Evolutionary conservation across 2,888 invertebrate genomes (phyloP).

Genomic region (Alloplasta piceator): DNA sequence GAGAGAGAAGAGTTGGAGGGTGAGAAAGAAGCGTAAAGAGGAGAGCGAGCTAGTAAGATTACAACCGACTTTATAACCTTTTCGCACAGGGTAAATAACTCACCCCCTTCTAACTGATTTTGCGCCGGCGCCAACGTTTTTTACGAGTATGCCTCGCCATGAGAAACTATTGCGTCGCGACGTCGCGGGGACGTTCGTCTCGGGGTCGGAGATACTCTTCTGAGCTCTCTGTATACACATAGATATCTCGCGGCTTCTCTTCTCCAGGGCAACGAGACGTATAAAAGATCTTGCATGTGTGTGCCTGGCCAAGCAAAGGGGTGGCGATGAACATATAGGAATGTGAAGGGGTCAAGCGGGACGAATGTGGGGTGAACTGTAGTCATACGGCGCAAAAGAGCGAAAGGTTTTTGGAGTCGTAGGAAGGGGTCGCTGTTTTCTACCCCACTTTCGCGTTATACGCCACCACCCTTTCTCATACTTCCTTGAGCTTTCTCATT

Average conservation of each 20-base stretch:
- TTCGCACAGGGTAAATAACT: constrained; percentile 75
- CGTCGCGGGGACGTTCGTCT: constrained; percentile 62
- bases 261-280: constrained; percentile 49
- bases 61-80: constrained; percentile 59
- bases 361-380: constrained; percentile 4
- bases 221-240: constrained; percentile 4
- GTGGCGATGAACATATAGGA: constrained; percentile 24
- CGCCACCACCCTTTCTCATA: background rate
- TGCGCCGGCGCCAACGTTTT: constrained; percentile 79
- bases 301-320: constrained; percentile 23
- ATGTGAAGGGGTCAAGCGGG: constrained; percentile 31
- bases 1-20: constrained; percentile 3
- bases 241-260: background rate
- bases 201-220: constrained; percentile 18
- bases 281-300: constrained; percentile 42
- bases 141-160: constrained; percentile 75
- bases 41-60: constrained; percentile 39
- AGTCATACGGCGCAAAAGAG: constrained; percentile 38
- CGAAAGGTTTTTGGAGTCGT: constrained; percentile 30
- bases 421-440: constrained; percentile 47
- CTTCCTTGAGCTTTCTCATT: constrained; percentile 32
- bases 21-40: constrained; percentile 15
- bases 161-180: constrained; percentile 62
- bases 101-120: constrained; percentile 76
- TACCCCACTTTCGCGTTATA: constrained; percentile 45